Evolutionary conservation across 2,797 vertebrate species (phyloP).

Genomic region (Crenichthys baileyi): DNA sequence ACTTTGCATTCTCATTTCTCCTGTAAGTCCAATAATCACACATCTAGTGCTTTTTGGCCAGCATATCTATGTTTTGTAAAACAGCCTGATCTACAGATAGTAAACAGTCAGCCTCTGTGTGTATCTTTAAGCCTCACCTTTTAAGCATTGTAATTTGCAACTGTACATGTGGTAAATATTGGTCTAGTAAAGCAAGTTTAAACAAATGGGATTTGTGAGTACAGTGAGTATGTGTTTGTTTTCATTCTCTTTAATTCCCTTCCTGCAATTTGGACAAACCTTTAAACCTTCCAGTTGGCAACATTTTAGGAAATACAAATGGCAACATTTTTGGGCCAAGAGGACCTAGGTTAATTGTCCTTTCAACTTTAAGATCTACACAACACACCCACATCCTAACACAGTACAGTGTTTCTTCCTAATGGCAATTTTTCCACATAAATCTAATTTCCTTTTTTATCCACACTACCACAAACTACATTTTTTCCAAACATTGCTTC

Average conservation of each 20-base stretch:
- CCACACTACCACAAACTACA: neutral
- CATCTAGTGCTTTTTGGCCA: neutral
- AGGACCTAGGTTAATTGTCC: slow-evolving; percentile 34
- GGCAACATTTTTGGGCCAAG: slow-evolving; percentile 23
- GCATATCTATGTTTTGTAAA: slow-evolving; percentile 4
- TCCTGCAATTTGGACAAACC: slow-evolving; percentile 24
- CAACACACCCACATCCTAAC: slow-evolving; percentile 7
- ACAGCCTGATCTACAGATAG: neutral
- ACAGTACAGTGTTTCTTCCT: neutral
- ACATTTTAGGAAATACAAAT: slow-evolving; percentile 44
- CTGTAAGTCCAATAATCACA: neutral
- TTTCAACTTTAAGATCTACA: slow-evolving; percentile 28
- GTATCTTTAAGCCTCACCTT: slow-evolving; percentile 6
- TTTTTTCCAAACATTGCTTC: neutral
- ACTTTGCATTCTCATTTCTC: neutral
- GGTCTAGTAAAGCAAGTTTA: slow-evolving; percentile 30
- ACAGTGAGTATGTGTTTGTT: slow-evolving; percentile 6
- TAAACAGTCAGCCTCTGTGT: slow-evolving; percentile 5
- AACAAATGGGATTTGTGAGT: slow-evolving; percentile 17
- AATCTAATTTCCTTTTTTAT: neutral
- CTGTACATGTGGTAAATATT: slow-evolving; percentile 21
- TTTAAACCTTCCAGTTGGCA: slow-evolving; percentile 31
- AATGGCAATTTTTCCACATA: neutral
- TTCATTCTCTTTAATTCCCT: slow-evolving; percentile 25
- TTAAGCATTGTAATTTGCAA: slow-evolving; percentile 20